Percentiles rank a stretch among this genome's conserved stretches.
These are phyloP conservation scores for Tautogolabrus adspersus DNA, from an alignment of 2,113 vertebrate genomes.

Conservation along the genomic window DNA sequence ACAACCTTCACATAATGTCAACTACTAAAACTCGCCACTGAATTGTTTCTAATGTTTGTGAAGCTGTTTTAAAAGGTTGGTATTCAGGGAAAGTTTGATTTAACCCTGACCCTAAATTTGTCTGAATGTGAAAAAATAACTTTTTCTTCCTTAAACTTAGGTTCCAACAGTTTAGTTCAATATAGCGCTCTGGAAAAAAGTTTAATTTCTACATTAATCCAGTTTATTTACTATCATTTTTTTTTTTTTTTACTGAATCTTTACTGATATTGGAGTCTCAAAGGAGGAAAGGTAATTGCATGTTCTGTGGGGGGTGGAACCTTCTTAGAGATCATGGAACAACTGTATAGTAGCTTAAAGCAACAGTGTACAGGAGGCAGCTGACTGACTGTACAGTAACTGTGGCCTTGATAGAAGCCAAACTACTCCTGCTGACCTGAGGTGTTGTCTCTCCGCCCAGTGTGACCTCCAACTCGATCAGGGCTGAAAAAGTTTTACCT, in stretches of 20 bases:
- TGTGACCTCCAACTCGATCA: neutral
- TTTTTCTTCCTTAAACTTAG: neutral
- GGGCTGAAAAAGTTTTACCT: neutral
- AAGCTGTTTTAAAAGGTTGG: neutral
- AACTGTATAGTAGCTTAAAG: neutral
- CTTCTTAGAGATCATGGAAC: too few species aligned
- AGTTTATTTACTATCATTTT: too few species aligned
- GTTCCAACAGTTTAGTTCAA: neutral
- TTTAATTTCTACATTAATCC: too few species aligned
- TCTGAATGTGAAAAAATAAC: neutral
- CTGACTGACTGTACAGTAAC: constrained; percentile 2
- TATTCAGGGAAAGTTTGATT: neutral
- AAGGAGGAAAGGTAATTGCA: neutral
- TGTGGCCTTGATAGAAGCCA: constrained; percentile 13
- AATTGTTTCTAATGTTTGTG: constrained; percentile 6
- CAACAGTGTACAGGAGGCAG: neutral
- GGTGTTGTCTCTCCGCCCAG: neutral
- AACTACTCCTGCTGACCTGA: neutral
- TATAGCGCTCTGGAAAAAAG: too few species aligned
- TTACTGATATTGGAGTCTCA: neutral
- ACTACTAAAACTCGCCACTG: neutral
- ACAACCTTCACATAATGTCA: constrained; percentile 6
- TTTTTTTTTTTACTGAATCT: too few species aligned
- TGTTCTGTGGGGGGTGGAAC: too few species aligned
- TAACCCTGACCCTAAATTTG: neutral